Evolutionary conservation across 2,113 vertebrate genomes (phyloP), one percentile per base, ranked within the genome.

Genomic region (Melanerpes aurifrons): DNA sequence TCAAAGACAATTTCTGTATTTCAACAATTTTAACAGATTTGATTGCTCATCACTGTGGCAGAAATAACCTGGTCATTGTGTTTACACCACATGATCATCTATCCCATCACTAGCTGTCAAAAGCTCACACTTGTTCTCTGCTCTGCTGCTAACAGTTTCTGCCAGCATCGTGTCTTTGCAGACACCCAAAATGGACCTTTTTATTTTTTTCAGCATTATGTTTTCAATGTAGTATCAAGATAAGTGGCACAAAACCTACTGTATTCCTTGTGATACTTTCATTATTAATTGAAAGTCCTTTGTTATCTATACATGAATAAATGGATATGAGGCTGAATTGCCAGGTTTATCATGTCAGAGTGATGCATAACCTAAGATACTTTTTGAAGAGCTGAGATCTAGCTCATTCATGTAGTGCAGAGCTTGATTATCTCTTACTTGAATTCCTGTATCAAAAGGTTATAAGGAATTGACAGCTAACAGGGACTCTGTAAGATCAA

Each of bases 391-490:
- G 54, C 10, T 86, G 76, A 77, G 54, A 32, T 88, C 47, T 12
- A 73, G 37, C 54, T 92, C 69, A 19, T 74, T 89, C 54, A 70
- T 37, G 56, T 45, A 63, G 58, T 58, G 32, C 58, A 54, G 91
- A 87, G 31, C 59, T 56, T 81, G 57, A 57, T 89, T 93, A 92
- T 92, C 89, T 94, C 48, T 70, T 86, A 48, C 58, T 91, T 54
- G 61, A 91, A 86, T 91, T 91, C 29, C 89, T 95, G 94, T 95
- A 92, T 93, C 82, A 86, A 61, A 72, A 53, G 48, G 29, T 86
- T 94, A 31, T 91, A 92, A 91, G 87, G 85, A 90, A 82, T 25
- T 92, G 91, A 95, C 94, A 94, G 93, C 85, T 81, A n/a, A 22
- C 80, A 88, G 29, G 54, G 35, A 63, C 80, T 82, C 89, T 82